These are phyloP conservation scores for Meloe dianella DNA, from an alignment of 2,888 invertebrate genomes.

Conservation along the genomic window DNA sequence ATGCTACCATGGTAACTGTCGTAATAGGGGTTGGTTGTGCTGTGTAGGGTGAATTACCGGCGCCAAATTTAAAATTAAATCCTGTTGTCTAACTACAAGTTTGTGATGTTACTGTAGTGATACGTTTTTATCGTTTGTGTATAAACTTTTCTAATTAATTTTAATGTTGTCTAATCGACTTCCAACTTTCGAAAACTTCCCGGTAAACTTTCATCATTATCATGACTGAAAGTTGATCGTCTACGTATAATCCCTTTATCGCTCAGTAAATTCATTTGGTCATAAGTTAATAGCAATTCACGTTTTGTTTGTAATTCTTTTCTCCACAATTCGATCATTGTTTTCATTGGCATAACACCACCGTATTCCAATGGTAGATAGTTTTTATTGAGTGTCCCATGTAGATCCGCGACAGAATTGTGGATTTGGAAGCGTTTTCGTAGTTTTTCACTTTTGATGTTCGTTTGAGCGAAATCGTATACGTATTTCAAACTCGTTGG, in stretches of 20 bases:
- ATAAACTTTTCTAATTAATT: too few species aligned
- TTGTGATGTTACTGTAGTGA: constrained; percentile 8
- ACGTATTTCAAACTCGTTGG: constrained; percentile 76
- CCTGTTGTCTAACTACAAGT: background rate
- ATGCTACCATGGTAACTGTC: background rate
- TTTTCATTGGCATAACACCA: constrained; percentile 70
- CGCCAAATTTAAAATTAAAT: background rate
- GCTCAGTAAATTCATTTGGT: constrained; percentile 70
- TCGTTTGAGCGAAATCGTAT: constrained; percentile 73
- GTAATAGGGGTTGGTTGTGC: background rate
- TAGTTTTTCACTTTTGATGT: constrained; percentile 72
- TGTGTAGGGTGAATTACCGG: background rate
- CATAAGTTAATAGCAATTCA: constrained; percentile 66
- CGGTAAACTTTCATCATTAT: constrained; percentile 46
- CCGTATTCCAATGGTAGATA: constrained; percentile 77
- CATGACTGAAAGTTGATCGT: constrained; percentile 48
- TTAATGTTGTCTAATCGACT: constrained; percentile 67
- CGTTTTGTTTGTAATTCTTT: constrained; percentile 67
- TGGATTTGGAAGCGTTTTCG: constrained; percentile 66
- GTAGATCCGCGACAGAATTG: constrained; percentile 65
- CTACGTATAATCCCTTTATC: constrained; percentile 65
- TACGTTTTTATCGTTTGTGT: background rate
- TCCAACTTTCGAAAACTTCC: constrained; percentile 76
- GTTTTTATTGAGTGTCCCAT: constrained; percentile 65
- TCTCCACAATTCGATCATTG: constrained; percentile 75